phyloP scores from a whole-genome alignment of 2,797 vertebrate species.

The Mus caroli region DNA sequence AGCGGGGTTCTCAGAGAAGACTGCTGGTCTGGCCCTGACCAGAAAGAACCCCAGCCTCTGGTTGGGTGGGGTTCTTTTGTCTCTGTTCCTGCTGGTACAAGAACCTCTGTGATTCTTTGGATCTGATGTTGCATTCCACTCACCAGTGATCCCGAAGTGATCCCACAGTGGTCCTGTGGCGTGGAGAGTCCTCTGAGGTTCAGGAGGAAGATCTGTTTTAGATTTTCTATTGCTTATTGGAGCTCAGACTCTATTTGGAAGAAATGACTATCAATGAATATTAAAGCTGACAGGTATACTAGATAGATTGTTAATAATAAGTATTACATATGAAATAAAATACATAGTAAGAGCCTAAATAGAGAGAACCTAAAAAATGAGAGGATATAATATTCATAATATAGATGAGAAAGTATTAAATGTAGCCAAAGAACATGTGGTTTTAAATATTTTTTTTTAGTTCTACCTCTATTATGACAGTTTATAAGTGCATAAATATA shows the following conservation, averaged over 20 bases:
- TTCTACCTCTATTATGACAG: not conserved
- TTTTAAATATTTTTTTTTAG: not conserved
- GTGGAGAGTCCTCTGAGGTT: no score
- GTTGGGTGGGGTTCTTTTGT: no score
- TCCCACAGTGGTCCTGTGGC: no score
- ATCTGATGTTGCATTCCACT: no score
- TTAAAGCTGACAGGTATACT: not conserved
- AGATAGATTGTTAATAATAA: not conserved
- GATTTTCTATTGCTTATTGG: not conserved
- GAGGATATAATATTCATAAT: not conserved
- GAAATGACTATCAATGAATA: not conserved
- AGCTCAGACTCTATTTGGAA: not conserved
- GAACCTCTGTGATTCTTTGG: no score
- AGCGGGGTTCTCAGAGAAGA: no score
- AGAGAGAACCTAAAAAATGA: not conserved
- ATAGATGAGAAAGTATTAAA: not conserved
- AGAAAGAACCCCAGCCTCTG: no score
- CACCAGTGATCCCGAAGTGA: no score
- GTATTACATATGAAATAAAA: not conserved
- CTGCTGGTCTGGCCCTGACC: no score
- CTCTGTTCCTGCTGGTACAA: no score
- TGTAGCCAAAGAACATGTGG: not conserved
- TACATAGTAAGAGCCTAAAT: not conserved
- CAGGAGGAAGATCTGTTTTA: no score
- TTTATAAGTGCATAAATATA: not conserved